Base-by-base conservation (phyloP, 2,888 invertebrate genomes). In the Poecilobothrus nobilitatus region DNA sequence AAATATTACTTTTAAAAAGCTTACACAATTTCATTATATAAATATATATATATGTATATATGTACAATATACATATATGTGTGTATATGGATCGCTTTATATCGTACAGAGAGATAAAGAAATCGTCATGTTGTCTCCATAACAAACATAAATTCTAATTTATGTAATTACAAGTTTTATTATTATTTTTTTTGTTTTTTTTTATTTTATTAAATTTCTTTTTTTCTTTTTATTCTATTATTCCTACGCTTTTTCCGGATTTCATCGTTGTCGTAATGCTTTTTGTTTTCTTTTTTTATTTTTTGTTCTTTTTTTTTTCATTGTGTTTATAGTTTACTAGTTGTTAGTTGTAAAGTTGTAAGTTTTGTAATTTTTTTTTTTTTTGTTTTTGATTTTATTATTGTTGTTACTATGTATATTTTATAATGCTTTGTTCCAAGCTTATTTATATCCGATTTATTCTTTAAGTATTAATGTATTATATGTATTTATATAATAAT, bases 131-230 rank as follows among this genome's bases (percentile, higher is more conserved):
- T 15, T 63, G 63, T 63, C 63, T 63, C 63, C 63, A 63, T 27
- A 63, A 63, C 27, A 27, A 63, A 63, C 63, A 63, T 63, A 63
- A 63, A 63, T 63, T 63, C 63, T 63, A 63, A 63, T 63, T 63
- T 63, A 63, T 53, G 53, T 53, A 53, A 53, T 53, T 53, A 53
- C 53, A 53, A 53, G 53, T 53, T 53, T 53, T 53, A 53, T n/a
- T 15, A 53, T 53, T 18, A 6, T 53, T 53, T 53, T 18, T n/a
- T 37, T 37, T 37, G 1, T 5, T 18, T 53, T 53, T 53, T 53
- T 53, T 6, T 53, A 41, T 41, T 41, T 41, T 41, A 41, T 9
- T 41, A 27, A 27, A 4, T 27, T 27, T 12, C 1, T 53, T 53
- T n/a, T 53, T 53, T 18, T 53, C 18, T 18, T 53, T 53, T 53